Conservation (phyloP, 2,888 invertebrate species). For the Eremobia ochroleuca region DNA sequence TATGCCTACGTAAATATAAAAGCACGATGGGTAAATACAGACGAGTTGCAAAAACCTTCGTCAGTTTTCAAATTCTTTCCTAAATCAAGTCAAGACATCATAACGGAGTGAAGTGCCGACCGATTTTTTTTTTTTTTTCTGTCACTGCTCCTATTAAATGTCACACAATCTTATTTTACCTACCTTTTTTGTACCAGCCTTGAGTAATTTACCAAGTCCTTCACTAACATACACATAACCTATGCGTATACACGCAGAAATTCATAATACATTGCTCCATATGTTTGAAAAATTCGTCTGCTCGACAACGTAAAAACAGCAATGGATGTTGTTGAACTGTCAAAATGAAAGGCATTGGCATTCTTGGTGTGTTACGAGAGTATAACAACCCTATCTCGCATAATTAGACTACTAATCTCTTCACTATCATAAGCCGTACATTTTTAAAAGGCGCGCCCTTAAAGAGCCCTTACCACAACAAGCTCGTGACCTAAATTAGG, state of each 20-base stretch:
- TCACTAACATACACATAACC: neutral
- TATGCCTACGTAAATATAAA: neutral
- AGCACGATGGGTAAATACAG: neutral
- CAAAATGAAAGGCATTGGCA: neutral
- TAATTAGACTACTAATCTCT: conserved; percentile 17
- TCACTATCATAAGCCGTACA: conserved; percentile 21
- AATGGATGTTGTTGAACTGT: neutral
- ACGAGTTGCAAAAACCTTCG: neutral
- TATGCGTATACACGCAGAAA: neutral
- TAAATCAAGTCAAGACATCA: neutral
- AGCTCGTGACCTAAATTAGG: conserved; percentile 42
- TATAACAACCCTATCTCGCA: neutral
- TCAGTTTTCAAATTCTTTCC: neutral
- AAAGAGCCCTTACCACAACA: conserved; percentile 31
- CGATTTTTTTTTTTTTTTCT: neutral
- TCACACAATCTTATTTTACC: neutral
- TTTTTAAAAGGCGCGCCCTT: conserved; percentile 14
- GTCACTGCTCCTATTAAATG: neutral
- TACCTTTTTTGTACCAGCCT: neutral
- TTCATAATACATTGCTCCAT: neutral
- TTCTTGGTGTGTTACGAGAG: neutral
- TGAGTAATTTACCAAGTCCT: neutral
- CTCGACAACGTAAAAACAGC: neutral
- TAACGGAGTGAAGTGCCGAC: neutral
- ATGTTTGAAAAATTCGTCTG: neutral